A percentile compares a stretch with the other conserved stretches of the same genome.
phyloP scores from a whole-genome alignment of 30 jellyfish, hydroid and myxozoan genomes.

The Pseudorhiza aurosa region DNA sequence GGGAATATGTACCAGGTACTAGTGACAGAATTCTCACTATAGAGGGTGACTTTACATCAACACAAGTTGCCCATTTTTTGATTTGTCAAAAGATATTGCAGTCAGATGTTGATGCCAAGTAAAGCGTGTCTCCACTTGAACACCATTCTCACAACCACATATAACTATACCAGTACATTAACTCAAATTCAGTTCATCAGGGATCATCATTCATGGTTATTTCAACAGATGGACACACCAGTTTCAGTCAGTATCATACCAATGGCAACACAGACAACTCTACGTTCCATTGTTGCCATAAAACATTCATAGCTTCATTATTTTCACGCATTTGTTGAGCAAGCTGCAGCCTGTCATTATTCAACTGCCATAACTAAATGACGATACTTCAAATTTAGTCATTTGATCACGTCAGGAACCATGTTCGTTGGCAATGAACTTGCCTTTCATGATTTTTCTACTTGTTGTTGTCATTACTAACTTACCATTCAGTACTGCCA shows the following conservation, averaged over 20 bases:
- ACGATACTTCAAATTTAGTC: too few relatives aligned
- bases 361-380: not conserved
- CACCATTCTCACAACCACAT: not conserved
- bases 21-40: constrained; percentile 92
- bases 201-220: not conserved
- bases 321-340: not conserved
- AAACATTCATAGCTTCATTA: not conserved
- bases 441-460: not conserved
- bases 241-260: not conserved
- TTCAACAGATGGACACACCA: not conserved
- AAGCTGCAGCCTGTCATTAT: too few relatives aligned
- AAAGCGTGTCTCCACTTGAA: not conserved
- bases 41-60: constrained; percentile 91
- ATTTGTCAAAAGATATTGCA: constrained; percentile 93
- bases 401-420: too few relatives aligned
- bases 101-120: constrained; percentile 81
- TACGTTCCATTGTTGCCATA: constrained; percentile 5
- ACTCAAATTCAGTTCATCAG: not conserved
- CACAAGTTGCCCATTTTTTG: constrained; percentile 96
- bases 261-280: constrained; percentile 12
- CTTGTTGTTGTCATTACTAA: constrained; percentile 5
- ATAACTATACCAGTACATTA: not conserved
- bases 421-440: too few relatives aligned
- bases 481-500: not conserved
- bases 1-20: constrained; percentile 97